These are phyloP conservation scores for Cherax destructor DNA, from an alignment of 1,140 invertebrate species.

Conservation along the genomic window DNA sequence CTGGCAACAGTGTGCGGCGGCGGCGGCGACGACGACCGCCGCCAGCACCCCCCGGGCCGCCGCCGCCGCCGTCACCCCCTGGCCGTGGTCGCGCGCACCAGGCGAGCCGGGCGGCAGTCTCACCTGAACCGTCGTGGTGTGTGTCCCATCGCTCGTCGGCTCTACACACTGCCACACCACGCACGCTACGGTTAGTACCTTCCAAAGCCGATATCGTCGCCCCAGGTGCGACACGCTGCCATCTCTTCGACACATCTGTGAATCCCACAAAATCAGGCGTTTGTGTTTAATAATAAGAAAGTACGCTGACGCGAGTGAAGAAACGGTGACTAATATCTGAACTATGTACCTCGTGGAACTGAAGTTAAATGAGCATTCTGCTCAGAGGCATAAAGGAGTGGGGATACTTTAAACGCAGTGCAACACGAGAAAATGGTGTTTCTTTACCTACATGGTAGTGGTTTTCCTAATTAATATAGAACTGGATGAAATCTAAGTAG, in stretches of 20 bases:
- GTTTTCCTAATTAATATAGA: neutral
- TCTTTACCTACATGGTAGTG: neutral
- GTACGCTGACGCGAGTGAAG: neutral
- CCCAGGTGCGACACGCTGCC: neutral
- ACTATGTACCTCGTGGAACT: neutral
- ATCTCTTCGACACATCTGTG: neutral
- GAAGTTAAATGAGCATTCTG: neutral
- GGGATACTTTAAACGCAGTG: neutral
- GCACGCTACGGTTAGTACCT: constrained; percentile 52
- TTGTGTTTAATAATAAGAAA: constrained; percentile 7
- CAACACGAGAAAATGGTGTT: neutral
- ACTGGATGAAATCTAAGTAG: neutral
- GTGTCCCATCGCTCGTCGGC: constrained; percentile 14
- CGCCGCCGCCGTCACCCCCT: neutral
- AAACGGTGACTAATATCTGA: neutral
- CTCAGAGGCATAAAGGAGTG: neutral
- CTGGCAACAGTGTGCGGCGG: constrained; percentile 3
- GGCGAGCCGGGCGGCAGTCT: constrained; percentile 49
- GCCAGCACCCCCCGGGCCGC: neutral
- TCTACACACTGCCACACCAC: constrained; percentile 30
- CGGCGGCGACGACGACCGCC: neutral
- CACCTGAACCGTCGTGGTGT: constrained; percentile 55
- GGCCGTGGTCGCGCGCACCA: constrained; percentile 42
- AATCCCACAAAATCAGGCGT: neutral
- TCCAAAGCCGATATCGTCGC: constrained; percentile 5